Evolutionary conservation across 2,113 vertebrate species (phyloP), one percentile per base, ranked within the genome.

Genomic region (Carassius auratus): DNA sequence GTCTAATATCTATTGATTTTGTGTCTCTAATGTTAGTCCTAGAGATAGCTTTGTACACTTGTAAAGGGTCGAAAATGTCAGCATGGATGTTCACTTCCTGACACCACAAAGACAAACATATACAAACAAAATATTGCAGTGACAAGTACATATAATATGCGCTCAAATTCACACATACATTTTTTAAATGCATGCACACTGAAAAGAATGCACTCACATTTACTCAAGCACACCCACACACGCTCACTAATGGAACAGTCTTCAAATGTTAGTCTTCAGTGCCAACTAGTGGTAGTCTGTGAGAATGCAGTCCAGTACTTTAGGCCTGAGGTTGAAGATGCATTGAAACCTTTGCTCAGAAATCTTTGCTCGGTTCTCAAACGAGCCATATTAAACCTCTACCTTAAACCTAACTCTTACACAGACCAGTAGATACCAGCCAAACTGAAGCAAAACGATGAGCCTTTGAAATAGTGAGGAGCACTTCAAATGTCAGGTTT

Each of bases 1-100:
- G 78, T 84, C 86, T 62, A 85, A 89, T 85, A 85, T 68, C 48
- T 79, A 89, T 89, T 87, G 88, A 89, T 87, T 81, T 50, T 52
- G 30, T 42, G 52, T 61, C 81, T 79, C 33, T 73, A 38, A 38
- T 81, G n/a, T 74, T 69, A 64, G 79, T 84, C 23, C n/a, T 55
- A 55, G 48, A 77, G 84, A 84, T 61, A 61, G 36, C 68, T 66
- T 38, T 45, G 48, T 15, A 61, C 61, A 73, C 64, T 73, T 33
- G 38, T 73, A 62, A 61, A 61, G 55, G 12, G 19, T 42, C 19
- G 19, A 62, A 81, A 48, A 73, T 4, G 30, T 85, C 71, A 76
- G 26, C 48, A 48, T 52, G 68, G 21, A 79, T 2, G 38, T 69
- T 50, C 19, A n/a, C 26, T 14, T 50, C 62, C 5, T 76, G 64